Evolutionary conservation across 1,140 invertebrate genomes (phyloP), one percentile per base, ranked within the genome.

Genomic region (Diorhabda elongata): DNA sequence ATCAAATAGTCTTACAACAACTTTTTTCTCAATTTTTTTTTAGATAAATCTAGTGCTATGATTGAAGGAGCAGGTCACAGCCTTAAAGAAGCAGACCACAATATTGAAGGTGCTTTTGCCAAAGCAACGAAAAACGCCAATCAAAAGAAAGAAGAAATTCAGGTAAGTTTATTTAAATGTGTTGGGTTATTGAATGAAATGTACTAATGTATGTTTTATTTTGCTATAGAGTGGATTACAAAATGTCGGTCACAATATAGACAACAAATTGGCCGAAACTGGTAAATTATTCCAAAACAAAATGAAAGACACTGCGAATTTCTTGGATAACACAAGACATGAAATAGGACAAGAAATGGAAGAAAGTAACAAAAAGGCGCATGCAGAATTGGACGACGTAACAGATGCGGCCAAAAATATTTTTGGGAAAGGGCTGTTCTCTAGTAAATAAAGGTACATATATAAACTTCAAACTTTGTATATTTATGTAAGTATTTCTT

Each of bases 201-300:
- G 9, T 52, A 52, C 9, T 52, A 52, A 9, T 52, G 6, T 52
- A 4, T 2, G 6, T n/a, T 52, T 52, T 58, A 65, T 58, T 42
- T 26, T 59, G 11, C 67, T 42, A 58, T 59, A 72, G 64, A 45
- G 61, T 62, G 61, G 61, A 62, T 68, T 67, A 2, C 65, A 59
- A 60, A 7, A 67, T 4, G 59, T 67, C 7, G 70, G 68, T 5
- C 70, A 73, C 56, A 69, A 47, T 41, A 58, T 73, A 11, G 73
- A 76, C 43, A 75, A 74, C 62, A 76, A 74, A 69, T 26, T 74
- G 47, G 64, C 42, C 26, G 72, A 77, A 47, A 65, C 72, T 6
- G 69, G 64, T 5, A 52, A 61, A 44, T 52, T 66, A 3, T 42
- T 77, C 42, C 69, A 72, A 45, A 64, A 73, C n/a, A 74, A 68